A percentile compares a stretch with the other conserved stretches of the same genome.
phyloP scores from a whole-genome alignment of 1,140 invertebrate genomes.

The Papilio dardanus region DNA sequence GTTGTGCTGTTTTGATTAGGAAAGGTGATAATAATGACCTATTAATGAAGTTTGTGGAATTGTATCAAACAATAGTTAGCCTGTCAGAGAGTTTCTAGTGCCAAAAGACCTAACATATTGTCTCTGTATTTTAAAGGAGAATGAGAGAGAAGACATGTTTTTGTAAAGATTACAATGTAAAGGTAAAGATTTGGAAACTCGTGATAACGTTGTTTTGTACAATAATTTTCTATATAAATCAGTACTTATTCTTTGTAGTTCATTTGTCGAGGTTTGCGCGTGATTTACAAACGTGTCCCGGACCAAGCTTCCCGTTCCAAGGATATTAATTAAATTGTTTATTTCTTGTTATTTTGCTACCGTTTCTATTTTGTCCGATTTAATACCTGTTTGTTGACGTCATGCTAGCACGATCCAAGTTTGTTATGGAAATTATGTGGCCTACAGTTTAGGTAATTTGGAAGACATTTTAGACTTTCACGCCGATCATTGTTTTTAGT shows the following conservation, averaged over 20 bases:
- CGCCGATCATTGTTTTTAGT: too few species aligned
- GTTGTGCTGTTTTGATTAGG: too few species aligned
- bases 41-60: too few species aligned
- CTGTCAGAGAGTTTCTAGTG: background rate
- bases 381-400: slow-evolving; percentile 27
- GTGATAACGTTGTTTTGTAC: background rate
- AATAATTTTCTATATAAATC: slow-evolving; percentile 4
- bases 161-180: too few species aligned
- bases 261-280: slow-evolving; percentile 12
- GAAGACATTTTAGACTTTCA: background rate
- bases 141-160: background rate
- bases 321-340: slow-evolving; percentile 51
- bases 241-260: background rate
- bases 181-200: too few species aligned
- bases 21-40: too few species aligned
- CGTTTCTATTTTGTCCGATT: slow-evolving; percentile 42
- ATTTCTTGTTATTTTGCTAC: slow-evolving; percentile 22
- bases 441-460: too few species aligned
- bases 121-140: background rate
- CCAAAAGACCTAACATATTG: background rate
- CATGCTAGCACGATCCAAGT: slow-evolving; percentile 6
- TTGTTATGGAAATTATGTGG: slow-evolving; percentile 4
- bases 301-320: slow-evolving; percentile 20
- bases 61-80: too few species aligned
- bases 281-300: slow-evolving; percentile 12